Conservation (phyloP, 53 echinoderm and acorn worm species). For the Zoroaster sp. region DNA sequence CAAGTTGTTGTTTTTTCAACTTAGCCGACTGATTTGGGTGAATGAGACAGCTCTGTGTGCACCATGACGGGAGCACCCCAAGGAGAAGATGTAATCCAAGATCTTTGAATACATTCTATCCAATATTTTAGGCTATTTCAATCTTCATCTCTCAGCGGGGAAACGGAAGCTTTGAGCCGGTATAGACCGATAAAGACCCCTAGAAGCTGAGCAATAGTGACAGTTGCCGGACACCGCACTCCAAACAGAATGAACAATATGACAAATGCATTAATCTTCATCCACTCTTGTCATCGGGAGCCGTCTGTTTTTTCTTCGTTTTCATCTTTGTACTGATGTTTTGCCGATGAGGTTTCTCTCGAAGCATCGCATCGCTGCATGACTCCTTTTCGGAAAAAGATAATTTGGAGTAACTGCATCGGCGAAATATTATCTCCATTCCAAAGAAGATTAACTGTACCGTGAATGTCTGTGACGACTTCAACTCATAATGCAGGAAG, state of each 20-base stretch:
- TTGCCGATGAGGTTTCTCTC: not conserved
- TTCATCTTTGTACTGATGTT: too few species aligned
- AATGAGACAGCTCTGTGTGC: not conserved
- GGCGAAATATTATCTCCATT: too few species aligned
- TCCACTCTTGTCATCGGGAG: too few species aligned
- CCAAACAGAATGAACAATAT: not conserved
- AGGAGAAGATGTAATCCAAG: not conserved
- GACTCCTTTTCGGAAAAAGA: too few species aligned
- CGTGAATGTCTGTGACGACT: too few species aligned
- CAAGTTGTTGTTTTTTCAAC: not conserved
- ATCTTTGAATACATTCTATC: not conserved
- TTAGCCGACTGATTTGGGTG: not conserved
- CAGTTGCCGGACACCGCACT: not conserved
- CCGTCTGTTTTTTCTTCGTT: too few species aligned
- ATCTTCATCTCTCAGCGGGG: not conserved
- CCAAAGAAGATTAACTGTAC: too few species aligned
- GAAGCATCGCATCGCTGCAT: too few species aligned
- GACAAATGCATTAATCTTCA: not conserved
- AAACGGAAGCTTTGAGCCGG: not conserved
- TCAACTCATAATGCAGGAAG: too few species aligned
- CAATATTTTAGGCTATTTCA: not conserved
- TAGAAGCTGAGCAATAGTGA: not conserved
- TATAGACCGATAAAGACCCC: not conserved
- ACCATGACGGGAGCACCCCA: not conserved
- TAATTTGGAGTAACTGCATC: too few species aligned